Conservation (phyloP, 2,888 invertebrate genomes). For the Caenorhabditis sp. region DNA sequence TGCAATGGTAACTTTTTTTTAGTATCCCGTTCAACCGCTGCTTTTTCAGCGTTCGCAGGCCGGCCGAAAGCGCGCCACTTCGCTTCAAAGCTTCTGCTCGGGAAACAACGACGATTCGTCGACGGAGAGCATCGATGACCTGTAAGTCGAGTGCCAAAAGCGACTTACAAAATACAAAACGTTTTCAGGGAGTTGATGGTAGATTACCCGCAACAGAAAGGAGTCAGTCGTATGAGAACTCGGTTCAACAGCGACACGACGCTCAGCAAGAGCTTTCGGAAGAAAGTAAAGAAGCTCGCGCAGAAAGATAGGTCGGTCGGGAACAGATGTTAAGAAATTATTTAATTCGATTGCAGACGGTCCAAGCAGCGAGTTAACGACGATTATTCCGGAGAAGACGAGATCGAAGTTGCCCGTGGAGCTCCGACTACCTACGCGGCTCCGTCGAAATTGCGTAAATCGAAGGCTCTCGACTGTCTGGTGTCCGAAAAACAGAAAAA, state of each 20-base stretch:
- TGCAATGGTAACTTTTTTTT: conserved; percentile 42
- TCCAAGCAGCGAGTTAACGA: conserved; percentile 19
- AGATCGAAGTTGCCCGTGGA: conserved; percentile 55
- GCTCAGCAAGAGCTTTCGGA: conserved; percentile 55
- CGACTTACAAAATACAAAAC: neutral
- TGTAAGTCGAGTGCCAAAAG: too few species aligned
- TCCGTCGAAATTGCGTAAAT: conserved; percentile 39
- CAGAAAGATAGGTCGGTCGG: conserved; percentile 38
- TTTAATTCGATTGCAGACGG: conserved; percentile 4
- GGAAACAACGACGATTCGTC: conserved; percentile 38
- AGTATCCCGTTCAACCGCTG: too few species aligned
- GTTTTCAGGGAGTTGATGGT: conserved; percentile 42
- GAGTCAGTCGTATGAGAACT: conserved; percentile 38
- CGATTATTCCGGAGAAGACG: conserved; percentile 35
- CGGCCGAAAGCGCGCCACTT: conserved; percentile 43
- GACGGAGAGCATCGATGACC: conserved; percentile 41
- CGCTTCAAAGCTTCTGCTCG: conserved; percentile 54
- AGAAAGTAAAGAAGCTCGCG: conserved; percentile 61
- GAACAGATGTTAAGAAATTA: neutral
- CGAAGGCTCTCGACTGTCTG: conserved; percentile 49
- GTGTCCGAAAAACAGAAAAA: conserved; percentile 21
- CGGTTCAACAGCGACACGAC: conserved; percentile 54
- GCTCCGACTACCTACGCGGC: conserved; percentile 33
- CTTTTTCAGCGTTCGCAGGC: conserved; percentile 36
- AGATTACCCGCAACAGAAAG: conserved; percentile 55